A percentile compares a stretch with the other conserved stretches of the same genome.
Conservation (phyloP, 2,888 invertebrate species). For the Crocallis elinguaria region DNA sequence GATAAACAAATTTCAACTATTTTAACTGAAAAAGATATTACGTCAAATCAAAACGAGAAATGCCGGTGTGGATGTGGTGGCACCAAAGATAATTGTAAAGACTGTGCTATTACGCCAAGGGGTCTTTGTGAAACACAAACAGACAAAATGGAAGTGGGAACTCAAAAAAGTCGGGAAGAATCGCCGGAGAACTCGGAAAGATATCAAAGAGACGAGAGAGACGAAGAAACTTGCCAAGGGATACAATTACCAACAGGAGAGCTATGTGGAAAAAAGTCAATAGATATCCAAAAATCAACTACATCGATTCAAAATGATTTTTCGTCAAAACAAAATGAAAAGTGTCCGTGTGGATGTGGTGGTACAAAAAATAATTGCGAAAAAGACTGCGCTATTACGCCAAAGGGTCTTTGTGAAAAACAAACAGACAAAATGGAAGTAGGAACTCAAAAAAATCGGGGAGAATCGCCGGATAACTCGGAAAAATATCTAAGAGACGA, state of each 20-base stretch:
- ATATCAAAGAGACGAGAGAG: not conserved
- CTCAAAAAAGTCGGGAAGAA: constrained; percentile 38
- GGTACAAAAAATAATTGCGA: constrained; percentile 12
- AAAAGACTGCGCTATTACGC: not conserved
- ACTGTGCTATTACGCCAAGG: not conserved
- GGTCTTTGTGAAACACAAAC: not conserved
- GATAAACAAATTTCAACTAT: not conserved
- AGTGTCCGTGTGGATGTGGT: constrained; percentile 25
- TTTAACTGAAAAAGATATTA: not conserved
- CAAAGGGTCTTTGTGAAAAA: not conserved
- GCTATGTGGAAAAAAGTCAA: not conserved
- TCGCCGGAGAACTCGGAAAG: not conserved
- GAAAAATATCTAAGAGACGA: not conserved
- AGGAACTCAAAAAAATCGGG: constrained; percentile 40
- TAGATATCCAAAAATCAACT: not conserved
- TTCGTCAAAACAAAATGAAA: not conserved
- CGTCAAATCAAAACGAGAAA: not conserved
- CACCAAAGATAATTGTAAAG: constrained; percentile 12
- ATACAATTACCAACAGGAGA: not conserved
- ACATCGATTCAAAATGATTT: not conserved
- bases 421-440: constrained; percentile 22
- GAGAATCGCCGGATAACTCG: not conserved
- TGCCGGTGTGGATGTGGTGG: constrained; percentile 26
- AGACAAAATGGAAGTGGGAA: constrained; percentile 30
- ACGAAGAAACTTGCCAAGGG: not conserved